phyloP scores from a whole-genome alignment of 2,888 invertebrate species.

The Epistrophella euchroma region DNA sequence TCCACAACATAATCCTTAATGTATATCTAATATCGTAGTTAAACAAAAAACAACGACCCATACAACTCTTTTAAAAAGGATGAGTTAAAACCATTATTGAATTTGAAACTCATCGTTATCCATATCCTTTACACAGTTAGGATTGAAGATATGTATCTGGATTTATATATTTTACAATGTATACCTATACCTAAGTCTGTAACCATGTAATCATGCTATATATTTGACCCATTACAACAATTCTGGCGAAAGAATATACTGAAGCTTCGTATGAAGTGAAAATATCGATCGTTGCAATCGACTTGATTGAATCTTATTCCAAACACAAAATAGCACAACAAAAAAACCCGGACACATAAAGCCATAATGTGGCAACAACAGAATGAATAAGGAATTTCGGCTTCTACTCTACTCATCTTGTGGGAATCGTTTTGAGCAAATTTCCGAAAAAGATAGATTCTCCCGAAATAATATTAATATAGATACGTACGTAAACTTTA shows the following conservation, averaged over 20 bases:
- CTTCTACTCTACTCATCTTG: constrained; percentile 3
- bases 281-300: constrained; percentile 67
- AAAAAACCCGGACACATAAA: background rate
- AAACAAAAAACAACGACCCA: background rate
- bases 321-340: constrained; percentile 5
- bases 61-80: constrained; percentile 15
- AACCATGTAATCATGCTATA: background rate
- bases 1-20: too few species aligned
- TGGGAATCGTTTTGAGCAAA: constrained; percentile 55
- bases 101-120: constrained; percentile 57
- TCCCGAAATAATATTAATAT: constrained; percentile 51
- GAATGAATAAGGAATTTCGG: constrained; percentile 11
- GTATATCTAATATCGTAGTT: too few species aligned
- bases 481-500: constrained; percentile 13
- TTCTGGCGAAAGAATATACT: constrained; percentile 20
- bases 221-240: constrained; percentile 6
- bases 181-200: background rate
- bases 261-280: constrained; percentile 53
- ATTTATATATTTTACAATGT: background rate
- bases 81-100: constrained; percentile 57
- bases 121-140: constrained; percentile 43
- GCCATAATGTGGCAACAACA: constrained; percentile 21
- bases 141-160: background rate
- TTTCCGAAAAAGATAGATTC: constrained; percentile 59
- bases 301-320: constrained; percentile 51